Evolutionary conservation across 2,888 invertebrate genomes (phyloP), one percentile per base, ranked within the genome.

Genomic region (Tenodera sinensis): DNA sequence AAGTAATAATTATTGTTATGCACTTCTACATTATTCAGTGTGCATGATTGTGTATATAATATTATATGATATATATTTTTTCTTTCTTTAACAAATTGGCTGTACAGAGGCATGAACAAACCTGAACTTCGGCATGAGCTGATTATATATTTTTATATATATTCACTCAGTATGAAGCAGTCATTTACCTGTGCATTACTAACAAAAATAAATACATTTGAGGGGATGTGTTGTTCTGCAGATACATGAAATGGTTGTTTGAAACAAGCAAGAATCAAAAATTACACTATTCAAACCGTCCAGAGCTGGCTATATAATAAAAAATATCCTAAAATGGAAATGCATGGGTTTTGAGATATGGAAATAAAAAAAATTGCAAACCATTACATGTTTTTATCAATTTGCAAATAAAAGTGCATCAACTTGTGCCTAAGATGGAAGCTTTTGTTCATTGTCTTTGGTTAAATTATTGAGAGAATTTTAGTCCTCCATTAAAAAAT

Each of bases 1-100:
- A 82, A 85, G 88, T 89, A 89, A 88, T 85, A 89, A 88, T 84
- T 47, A 83, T 85, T 85, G 54, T 85, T 85, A 54, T 84, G 88
- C 85, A 85, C 83, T 83, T 82, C 34, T n/a, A 86, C 86, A 86
- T 86, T 71, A 82, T 89, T 85, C 82, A 83, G 83, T 34, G 27
- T 89, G 85, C 85, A 89, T 85, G 82, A 27, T 82, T 85, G 81
- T 88, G 81, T 84, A 83, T 85, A 83, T 88, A 71, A 84, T 81
- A 83, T 71, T 85, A 71, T 85, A 85, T 85, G 12, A 85, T 86
- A 86, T 30, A 81, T 86, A 25, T 71, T 15, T 86, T 54, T 71
- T 15, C 71, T 85, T 54, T 85, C 47, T 89, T 85, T 86, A 28
- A 47, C 20, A 86, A 71, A 15, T 81, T 54, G 30, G 54, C 54